Conservation (phyloP, 1,140 invertebrate genomes). For the Trichomalopsis sarcophagae region DNA sequence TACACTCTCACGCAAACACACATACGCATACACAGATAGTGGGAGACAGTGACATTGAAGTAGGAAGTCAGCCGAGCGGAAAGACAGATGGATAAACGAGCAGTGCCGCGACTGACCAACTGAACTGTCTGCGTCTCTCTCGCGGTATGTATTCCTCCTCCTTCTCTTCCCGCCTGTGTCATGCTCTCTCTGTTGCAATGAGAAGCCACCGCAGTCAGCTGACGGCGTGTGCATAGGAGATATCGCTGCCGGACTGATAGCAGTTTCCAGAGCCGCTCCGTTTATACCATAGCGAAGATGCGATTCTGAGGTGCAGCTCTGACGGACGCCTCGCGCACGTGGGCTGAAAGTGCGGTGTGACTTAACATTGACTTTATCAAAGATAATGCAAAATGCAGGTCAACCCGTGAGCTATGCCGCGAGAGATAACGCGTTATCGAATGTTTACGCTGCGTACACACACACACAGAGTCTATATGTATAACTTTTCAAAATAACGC, state of each 20-base stretch:
- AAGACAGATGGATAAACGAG: conserved; percentile 13
- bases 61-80: neutral
- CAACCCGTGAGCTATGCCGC: neutral
- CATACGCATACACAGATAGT: neutral
- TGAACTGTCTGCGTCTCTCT: neutral
- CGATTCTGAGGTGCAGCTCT: neutral
- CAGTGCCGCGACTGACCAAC: conserved; percentile 19
- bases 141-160: neutral
- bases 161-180: neutral
- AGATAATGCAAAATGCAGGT: neutral
- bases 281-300: neutral
- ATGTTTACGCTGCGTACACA: neutral
- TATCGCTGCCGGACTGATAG: neutral
- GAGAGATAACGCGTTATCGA: neutral
- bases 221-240: neutral
- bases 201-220: neutral
- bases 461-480: no score
- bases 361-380: no score
- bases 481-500: no score
- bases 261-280: neutral
- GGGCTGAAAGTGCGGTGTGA: neutral
- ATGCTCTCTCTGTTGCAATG: neutral
- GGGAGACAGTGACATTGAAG: neutral
- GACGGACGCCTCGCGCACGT: neutral
- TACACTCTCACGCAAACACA: neutral